Base-by-base conservation (phyloP, 37 sponge, comb jelly and placozoan genomes). In the Aplysina aerophoba region DNA sequence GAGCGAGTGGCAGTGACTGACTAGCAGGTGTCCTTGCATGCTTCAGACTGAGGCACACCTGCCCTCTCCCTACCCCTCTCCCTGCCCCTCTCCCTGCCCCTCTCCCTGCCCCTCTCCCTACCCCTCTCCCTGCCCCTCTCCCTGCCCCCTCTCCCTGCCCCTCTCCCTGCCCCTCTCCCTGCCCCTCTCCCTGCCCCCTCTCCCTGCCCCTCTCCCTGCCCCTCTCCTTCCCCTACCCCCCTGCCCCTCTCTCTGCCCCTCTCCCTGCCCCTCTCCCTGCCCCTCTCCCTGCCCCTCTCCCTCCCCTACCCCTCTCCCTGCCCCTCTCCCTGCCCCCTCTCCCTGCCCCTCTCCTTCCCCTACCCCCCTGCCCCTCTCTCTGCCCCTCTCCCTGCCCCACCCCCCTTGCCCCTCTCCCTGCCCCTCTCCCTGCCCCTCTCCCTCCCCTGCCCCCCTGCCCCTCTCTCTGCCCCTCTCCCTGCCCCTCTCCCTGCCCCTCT, bases 381-480 rank as follows among this genome's bases (percentile, higher is more conserved):
- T 58, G 17, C 8, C 62, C 59, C 60, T 81, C 33, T 81, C 82
- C 56, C 36, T 15, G 17, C 56, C 63, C 56, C 36, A 15, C 61
- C 56, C 62, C 27, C 82, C n/a, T n/a, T 8, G 2, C 30, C 34
- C 34, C 6, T 21, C 4, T 73, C 36, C 37, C 2, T 8, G 15
- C 22, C 12, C 33, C 15, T 14, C 1, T 16, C 55, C 53, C 53
- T 79, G 14, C 44, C 79, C 28, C 3, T 40, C 50, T 44, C 55
- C 53, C n/a, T n/a, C n/a, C n/a, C n/a, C n/a, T n/a, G n/a, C n/a
- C n/a, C n/a, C n/a, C n/a, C 55, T 44, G 55, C 27, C 8, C 56
- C 60, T 58, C 28, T 58, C 33, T 58, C 82, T 58, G 17, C 8
- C 62, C 59, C 60, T 81, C 33, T 81, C 82, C 56, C 36, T 15